These are phyloP conservation scores for Leptinotarsa defecta DNA, from an alignment of 1,140 invertebrate species.

Conservation along the genomic window DNA sequence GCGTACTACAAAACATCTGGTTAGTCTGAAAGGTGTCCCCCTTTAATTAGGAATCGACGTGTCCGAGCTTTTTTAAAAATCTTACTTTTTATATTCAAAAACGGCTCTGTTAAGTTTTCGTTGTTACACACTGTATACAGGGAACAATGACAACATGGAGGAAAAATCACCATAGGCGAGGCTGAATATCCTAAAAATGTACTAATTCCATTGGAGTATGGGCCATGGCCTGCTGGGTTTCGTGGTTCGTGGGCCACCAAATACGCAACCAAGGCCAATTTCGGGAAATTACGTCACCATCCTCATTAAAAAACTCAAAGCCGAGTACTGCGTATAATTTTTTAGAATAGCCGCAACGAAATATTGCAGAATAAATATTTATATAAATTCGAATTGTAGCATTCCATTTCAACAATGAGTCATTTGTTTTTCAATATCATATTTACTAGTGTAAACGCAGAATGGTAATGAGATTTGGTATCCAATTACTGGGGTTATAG, in stretches of 20 bases:
- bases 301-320: not conserved
- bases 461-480: not conserved
- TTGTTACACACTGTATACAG: too few species aligned
- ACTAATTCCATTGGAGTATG: too few species aligned
- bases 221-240: not conserved
- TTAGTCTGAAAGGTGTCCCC: too few species aligned
- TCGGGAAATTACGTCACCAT: not conserved
- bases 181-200: too few species aligned
- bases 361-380: not conserved
- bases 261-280: conserved; percentile 2
- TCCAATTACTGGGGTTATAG: not conserved
- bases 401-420: conserved; percentile 2
- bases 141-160: too few species aligned
- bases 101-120: too few species aligned
- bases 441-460: not conserved
- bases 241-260: not conserved
- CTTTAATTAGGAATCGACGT: too few species aligned
- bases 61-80: too few species aligned
- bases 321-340: not conserved
- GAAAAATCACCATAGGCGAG: too few species aligned
- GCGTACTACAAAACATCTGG: too few species aligned
- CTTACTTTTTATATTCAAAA: too few species aligned
- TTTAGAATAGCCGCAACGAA: not conserved
- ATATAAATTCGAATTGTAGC: not conserved
- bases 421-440: conserved; percentile 6